Conservation (phyloP, 2,113 vertebrate species). For the Micronisus gabar region DNA sequence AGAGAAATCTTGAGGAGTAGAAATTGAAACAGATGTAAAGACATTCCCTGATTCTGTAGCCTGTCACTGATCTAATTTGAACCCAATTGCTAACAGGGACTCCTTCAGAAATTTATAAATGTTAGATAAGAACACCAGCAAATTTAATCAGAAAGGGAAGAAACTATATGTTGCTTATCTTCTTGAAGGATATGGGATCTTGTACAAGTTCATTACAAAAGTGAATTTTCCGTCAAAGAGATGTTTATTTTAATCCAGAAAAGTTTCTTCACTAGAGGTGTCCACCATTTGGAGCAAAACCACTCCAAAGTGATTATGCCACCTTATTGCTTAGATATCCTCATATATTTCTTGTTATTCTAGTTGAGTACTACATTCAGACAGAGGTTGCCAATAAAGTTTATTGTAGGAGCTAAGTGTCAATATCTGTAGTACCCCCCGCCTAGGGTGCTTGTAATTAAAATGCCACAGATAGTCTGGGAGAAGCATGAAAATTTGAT, state of each 20-base stretch:
- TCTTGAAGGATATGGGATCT: not conserved
- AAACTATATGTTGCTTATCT: not conserved
- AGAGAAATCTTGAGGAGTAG: not conserved
- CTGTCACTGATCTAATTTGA: not conserved
- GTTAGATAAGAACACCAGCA: not conserved
- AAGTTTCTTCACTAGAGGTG: not conserved
- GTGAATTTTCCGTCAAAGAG: not conserved
- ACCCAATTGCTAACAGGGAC: not conserved
- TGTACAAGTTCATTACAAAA: not conserved
- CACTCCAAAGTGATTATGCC: slow-evolving; percentile 35
- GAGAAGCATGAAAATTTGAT: slow-evolving; percentile 88
- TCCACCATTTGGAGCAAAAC: not conserved
- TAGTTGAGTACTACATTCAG: slow-evolving; percentile 93
- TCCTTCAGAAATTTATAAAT: not conserved
- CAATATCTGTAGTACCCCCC: slow-evolving; percentile 95
- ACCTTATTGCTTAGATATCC: slow-evolving; percentile 69
- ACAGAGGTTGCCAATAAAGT: slow-evolving; percentile 99
- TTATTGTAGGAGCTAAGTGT: slow-evolving; percentile 99
- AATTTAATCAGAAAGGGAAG: not conserved
- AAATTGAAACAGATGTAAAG: not conserved
- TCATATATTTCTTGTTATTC: slow-evolving; percentile 96
- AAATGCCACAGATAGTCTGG: slow-evolving; percentile 90
- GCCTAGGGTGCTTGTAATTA: slow-evolving; percentile 96
- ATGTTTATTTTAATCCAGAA: not conserved
- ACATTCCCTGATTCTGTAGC: not conserved